These are phyloP conservation scores for Sebastes paucispinis DNA, from an alignment of 2,797 vertebrate species.

Conservation along the genomic window DNA sequence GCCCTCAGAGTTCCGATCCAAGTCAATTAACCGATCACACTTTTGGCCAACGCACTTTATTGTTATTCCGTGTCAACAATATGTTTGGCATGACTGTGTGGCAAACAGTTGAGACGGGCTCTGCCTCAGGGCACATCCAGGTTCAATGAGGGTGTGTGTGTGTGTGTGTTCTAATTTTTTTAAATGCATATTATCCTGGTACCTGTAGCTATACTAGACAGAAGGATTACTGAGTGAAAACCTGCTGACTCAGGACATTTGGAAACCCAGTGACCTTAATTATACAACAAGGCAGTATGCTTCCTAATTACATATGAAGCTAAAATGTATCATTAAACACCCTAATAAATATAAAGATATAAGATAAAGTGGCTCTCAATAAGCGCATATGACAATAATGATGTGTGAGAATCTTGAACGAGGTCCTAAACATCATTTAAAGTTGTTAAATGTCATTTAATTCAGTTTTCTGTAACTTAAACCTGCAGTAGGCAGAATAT, in stretches of 20 bases:
- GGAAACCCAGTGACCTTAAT: background rate
- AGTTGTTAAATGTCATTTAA: background rate
- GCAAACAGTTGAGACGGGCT: background rate
- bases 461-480: background rate
- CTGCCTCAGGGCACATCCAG: background rate
- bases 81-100: too few relatives aligned
- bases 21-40: background rate
- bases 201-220: background rate
- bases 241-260: background rate
- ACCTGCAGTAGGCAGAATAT: too few relatives aligned
- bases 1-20: background rate
- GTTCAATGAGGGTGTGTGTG: background rate
- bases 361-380: background rate
- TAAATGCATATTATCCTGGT: background rate
- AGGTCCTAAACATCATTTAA: background rate
- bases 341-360: background rate
- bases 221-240: background rate
- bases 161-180: background rate
- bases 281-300: background rate
- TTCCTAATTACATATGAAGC: background rate
- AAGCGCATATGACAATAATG: background rate
- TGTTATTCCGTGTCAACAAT: background rate
- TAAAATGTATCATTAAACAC: background rate
- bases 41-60: background rate
- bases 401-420: background rate